Evolutionary conservation across 2,113 vertebrate genomes (phyloP).

Genomic region (Halichoeres trimaculatus): DNA sequence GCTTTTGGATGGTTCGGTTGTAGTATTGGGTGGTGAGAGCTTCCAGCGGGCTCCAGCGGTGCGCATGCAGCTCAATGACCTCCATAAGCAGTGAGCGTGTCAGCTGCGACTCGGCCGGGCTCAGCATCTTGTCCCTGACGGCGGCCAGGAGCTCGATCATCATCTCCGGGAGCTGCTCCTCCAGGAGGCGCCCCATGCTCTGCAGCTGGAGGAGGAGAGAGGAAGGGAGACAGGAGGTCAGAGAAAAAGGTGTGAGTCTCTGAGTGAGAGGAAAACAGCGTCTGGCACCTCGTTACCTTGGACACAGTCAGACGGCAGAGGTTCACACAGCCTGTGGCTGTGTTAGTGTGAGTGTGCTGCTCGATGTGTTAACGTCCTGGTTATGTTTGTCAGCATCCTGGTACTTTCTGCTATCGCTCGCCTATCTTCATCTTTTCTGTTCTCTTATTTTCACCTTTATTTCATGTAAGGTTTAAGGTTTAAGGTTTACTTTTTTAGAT

Average conservation of each 20-base stretch:
- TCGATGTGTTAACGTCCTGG: background rate
- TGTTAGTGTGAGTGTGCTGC: conserved; percentile 18
- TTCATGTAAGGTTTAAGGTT: background rate
- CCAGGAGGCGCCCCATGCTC: conserved; percentile 93
- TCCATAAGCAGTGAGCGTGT: conserved; percentile 96
- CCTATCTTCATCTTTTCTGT: conserved; percentile 11
- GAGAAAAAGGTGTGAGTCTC: conserved; percentile 15
- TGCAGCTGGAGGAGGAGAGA: conserved; percentile 86
- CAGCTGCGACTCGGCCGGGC: conserved; percentile 93
- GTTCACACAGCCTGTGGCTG: conserved; percentile 50
- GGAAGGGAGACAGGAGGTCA: conserved; percentile 38
- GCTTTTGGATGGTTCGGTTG: conserved; percentile 99
- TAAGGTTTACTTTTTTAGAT: background rate
- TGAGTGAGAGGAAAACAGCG: conserved; percentile 26
- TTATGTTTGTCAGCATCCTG: conserved; percentile 31
- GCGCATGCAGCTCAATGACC: conserved; percentile 98
- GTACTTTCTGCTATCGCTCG: conserved; percentile 33
- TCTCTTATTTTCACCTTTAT: background rate
- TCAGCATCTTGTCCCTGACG: conserved; percentile 97
- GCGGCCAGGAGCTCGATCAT: conserved; percentile 94
- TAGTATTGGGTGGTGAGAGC: conserved; percentile 97
- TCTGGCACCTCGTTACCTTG: conserved; percentile 65
- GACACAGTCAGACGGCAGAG: conserved; percentile 47
- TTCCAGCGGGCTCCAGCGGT: conserved; percentile 95
- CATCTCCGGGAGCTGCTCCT: conserved; percentile 98